Evolutionary conservation across 2,113 vertebrate species (phyloP).

Genomic region (Albula goreensis): DNA sequence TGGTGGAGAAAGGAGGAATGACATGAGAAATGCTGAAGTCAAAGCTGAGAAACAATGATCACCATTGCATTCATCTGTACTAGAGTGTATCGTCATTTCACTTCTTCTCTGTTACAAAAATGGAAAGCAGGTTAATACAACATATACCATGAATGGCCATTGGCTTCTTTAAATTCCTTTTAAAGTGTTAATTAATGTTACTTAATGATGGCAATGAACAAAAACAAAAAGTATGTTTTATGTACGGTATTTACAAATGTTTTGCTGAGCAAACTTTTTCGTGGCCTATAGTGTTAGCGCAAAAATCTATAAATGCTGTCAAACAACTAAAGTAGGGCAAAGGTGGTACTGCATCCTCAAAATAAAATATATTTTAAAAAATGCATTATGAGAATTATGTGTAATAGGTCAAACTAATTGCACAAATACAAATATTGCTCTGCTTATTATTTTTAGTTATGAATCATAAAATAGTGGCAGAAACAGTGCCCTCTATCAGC

Average conservation of each 20-base stretch:
- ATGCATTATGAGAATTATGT: neutral
- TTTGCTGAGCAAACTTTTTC: neutral
- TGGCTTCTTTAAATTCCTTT: neutral
- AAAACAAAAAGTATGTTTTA: neutral
- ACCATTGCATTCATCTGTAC: neutral
- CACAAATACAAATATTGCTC: no score
- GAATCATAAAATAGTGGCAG: no score
- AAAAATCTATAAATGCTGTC: neutral
- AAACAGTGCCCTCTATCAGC: no score
- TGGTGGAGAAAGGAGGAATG: neutral
- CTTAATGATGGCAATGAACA: neutral
- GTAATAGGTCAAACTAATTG: neutral
- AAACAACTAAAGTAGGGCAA: neutral
- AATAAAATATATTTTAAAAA: no score
- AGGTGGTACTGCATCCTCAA: neutral
- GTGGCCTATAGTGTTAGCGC: no score
- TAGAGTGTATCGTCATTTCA: neutral
- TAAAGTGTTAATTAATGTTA: neutral
- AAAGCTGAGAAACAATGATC: neutral
- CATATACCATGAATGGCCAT: no score
- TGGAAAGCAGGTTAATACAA: no score
- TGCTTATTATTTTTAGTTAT: no score
- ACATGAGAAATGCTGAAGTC: neutral
- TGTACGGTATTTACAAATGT: no score
- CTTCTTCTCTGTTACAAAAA: neutral